Conservation (phyloP, 2,888 invertebrate species). For the Caenorhabditis sulstoni region DNA sequence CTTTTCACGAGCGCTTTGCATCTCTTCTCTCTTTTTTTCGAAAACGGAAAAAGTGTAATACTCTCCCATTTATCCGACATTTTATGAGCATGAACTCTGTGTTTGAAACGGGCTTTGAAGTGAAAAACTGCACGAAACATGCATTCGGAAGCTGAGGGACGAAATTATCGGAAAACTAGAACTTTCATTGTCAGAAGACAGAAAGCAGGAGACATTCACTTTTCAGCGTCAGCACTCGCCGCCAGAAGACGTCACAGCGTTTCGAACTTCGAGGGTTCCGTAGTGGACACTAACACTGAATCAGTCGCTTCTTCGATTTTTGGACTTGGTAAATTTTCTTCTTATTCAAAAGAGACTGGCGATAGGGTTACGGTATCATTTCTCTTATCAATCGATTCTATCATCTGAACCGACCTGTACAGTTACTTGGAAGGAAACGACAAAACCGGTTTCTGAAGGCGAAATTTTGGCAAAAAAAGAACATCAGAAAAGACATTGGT, state of each 20-base stretch:
- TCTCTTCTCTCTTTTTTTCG: not conserved
- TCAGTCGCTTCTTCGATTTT: constrained; percentile 59
- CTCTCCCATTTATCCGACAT: constrained; percentile 19
- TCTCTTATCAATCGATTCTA: no score
- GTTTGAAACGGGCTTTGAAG: not conserved
- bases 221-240: constrained; percentile 28
- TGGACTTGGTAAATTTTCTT: constrained; percentile 51
- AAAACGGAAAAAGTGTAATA: constrained; percentile 17
- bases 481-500: no score
- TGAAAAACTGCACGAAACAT: not conserved
- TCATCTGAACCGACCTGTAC: no score
- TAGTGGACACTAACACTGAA: constrained; percentile 59
- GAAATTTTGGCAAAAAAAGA: no score
- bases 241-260: constrained; percentile 65
- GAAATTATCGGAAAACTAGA: no score
- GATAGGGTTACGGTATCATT: constrained; percentile 12
- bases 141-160: no score
- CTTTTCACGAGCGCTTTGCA: not conserved
- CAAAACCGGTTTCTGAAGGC: no score
- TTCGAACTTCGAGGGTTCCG: constrained; percentile 60
- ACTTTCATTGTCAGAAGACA: no score
- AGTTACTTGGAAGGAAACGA: no score
- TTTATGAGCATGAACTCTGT: constrained; percentile 51
- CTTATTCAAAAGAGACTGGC: not conserved
- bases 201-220: no score